These are phyloP conservation scores for Alectoris magna DNA, from an alignment of 2,797 vertebrate genomes.

Conservation along the genomic window DNA sequence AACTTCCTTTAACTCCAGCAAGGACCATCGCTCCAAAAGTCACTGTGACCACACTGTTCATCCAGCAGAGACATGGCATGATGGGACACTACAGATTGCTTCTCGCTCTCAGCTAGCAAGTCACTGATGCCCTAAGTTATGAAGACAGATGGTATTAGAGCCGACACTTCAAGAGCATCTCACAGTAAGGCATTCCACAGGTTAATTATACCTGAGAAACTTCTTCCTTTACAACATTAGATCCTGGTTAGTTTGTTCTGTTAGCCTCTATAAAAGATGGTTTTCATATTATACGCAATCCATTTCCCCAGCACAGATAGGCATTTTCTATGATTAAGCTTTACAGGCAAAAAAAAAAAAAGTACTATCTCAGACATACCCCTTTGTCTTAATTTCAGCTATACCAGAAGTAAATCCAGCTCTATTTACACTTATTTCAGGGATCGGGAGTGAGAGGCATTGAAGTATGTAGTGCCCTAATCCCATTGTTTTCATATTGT, in stretches of 20 bases:
- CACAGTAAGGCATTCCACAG: constrained; percentile 34
- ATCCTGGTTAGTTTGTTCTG: background rate
- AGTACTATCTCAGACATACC: background rate
- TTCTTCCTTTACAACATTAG: background rate
- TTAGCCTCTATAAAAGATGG: background rate
- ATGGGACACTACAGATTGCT: constrained; percentile 27
- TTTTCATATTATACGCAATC: background rate
- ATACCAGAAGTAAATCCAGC: background rate
- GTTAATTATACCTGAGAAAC: constrained; percentile 34
- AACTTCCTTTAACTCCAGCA: background rate
- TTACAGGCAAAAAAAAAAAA: background rate
- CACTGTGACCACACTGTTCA: constrained; percentile 28
- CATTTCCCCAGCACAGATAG: background rate
- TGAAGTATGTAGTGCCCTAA: background rate
- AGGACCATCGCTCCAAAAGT: background rate
- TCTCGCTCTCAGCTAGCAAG: constrained; percentile 36
- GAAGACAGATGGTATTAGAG: background rate
- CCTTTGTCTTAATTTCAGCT: constrained; percentile 16
- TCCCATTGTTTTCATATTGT: background rate
- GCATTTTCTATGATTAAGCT: background rate
- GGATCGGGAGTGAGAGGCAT: background rate
- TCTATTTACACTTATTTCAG: background rate
- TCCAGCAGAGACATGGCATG: background rate
- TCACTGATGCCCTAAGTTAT: constrained; percentile 24
- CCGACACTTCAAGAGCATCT: background rate